Base-by-base conservation (phyloP, 2,797 vertebrate genomes). In the Anas capensis region DNA sequence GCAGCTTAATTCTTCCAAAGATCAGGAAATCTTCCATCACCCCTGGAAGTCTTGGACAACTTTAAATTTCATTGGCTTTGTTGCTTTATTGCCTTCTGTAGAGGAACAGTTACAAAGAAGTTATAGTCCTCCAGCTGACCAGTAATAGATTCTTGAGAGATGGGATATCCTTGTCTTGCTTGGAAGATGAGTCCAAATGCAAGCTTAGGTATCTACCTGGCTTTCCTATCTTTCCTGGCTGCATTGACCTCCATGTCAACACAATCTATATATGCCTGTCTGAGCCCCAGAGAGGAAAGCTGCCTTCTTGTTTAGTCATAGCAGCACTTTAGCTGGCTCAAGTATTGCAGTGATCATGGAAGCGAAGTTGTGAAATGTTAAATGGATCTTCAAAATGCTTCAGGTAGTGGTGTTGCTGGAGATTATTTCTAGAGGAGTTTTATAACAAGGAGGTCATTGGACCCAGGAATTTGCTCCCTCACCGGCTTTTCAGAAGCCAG, bases 51-150 rank as follows among this genome's bases (percentile, higher is more conserved):
- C 27, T 56, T 6, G 4, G 16, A 29, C 26, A 6, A 31, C 62
- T 96, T 96, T 53, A 82, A 61, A 19, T 96, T 86, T 66, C 18
- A n/a, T 58, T 33, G 5, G 40, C 34, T 48, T 87, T 87, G 33
- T n/a, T 86, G 46, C 84, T 97, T 92, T 27, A 38, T 6, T 60
- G 8, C 57, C 11, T 61, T 44, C 58, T 58, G 36, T n/a, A 38
- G 38, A 82, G 36, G 46, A 79, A 38, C 8, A 75, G 53, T 73
- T 86, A 42, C 15, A 46, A 81, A 88, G 88, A 27, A 11, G 48
- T 11, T 60, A 38, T 26, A 73, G 65, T 27, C 6, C 4, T 4
- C 12, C 21, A 44, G 46, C 24, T 90, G 24, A 79, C 36, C 36
- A 18, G 13, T 3, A 29, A 58, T 17, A 57, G 60, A 14, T 40